Conservation (phyloP, 2,797 vertebrate species). For the Tamandua tetradactyla region DNA sequence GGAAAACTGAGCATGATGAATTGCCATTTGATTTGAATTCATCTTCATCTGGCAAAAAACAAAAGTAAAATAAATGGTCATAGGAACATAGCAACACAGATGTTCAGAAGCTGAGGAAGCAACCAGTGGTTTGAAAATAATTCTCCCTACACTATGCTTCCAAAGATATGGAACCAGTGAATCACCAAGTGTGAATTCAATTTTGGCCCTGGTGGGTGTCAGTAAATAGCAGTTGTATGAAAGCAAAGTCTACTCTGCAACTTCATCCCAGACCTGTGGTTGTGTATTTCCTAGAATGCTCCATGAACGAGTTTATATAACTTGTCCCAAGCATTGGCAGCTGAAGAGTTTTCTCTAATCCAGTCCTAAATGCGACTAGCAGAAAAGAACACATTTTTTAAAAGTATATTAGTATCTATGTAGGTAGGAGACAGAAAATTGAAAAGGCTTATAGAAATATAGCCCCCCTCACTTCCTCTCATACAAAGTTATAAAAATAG, state of each 20-base stretch:
- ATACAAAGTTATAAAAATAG: background rate
- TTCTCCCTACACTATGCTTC: background rate
- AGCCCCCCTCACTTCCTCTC: background rate
- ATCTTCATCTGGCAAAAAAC: slow-evolving; percentile 34
- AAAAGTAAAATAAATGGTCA: background rate
- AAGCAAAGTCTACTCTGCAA: background rate
- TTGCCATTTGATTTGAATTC: slow-evolving; percentile 67
- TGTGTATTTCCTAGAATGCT: slow-evolving; percentile 71
- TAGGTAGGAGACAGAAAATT: background rate
- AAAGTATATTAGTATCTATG: background rate
- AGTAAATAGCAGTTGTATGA: slow-evolving; percentile 59
- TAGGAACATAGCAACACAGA: slow-evolving; percentile 36
- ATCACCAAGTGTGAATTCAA: slow-evolving; percentile 42
- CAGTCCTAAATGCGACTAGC: background rate
- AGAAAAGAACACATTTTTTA: background rate
- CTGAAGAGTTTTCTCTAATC: background rate
- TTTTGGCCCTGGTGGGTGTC: slow-evolving; percentile 64
- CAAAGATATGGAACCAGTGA: slow-evolving; percentile 41
- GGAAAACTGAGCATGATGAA: background rate
- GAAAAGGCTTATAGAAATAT: background rate
- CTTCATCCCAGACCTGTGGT: slow-evolving; percentile 48
- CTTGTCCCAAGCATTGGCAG: slow-evolving; percentile 44
- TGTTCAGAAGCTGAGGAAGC: slow-evolving; percentile 36
- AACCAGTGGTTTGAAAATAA: background rate
- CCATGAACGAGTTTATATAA: slow-evolving; percentile 55